A percentile compares a stretch with the other conserved stretches of the same genome.
These are phyloP conservation scores for Chouioia cunea DNA, from an alignment of 2,888 invertebrate genomes.

Conservation along the genomic window DNA sequence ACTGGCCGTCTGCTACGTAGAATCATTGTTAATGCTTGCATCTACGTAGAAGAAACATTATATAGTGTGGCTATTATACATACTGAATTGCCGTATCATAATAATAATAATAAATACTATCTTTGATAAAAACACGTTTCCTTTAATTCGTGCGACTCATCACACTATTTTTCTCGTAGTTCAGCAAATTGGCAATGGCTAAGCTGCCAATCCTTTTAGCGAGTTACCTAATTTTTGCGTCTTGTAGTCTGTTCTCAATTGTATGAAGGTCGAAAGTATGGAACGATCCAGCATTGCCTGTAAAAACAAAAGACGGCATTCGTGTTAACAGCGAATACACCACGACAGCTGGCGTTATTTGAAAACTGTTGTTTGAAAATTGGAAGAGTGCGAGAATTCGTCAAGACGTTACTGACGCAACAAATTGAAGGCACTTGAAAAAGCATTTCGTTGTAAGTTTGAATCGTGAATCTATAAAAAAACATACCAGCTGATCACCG, in stretches of 20 bases:
- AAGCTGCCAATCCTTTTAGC: conserved; percentile 67
- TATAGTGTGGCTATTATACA: conserved; percentile 26
- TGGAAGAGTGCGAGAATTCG: too few relatives aligned
- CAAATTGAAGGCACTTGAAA: too few relatives aligned
- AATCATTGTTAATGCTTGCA: conserved; percentile 14
- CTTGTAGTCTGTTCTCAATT: conserved; percentile 94
- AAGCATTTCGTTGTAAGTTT: not conserved
- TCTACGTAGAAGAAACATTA: conserved; percentile 21
- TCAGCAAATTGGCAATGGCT: conserved; percentile 43
- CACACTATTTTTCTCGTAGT: conserved; percentile 3
- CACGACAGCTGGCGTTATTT: too few relatives aligned
- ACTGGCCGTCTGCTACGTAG: conserved; percentile 20
- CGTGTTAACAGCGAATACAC: not conserved
- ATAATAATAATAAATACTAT: conserved; percentile 42
- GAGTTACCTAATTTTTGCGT: conserved; percentile 81
- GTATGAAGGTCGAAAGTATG: conserved; percentile 92
- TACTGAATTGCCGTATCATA: conserved; percentile 24
- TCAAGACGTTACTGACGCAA: too few relatives aligned
- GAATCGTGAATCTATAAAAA: not conserved
- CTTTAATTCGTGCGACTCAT: conserved; percentile 33
- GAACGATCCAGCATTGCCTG: conserved; percentile 92
- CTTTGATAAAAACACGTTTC: conserved; percentile 41
- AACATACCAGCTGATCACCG: conserved; percentile 88
- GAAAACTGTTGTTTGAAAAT: too few relatives aligned
- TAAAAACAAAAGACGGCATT: conserved; percentile 63